These are phyloP conservation scores for Dasyornis broadbenti DNA, from an alignment of 2,113 vertebrate genomes.

Conservation along the genomic window DNA sequence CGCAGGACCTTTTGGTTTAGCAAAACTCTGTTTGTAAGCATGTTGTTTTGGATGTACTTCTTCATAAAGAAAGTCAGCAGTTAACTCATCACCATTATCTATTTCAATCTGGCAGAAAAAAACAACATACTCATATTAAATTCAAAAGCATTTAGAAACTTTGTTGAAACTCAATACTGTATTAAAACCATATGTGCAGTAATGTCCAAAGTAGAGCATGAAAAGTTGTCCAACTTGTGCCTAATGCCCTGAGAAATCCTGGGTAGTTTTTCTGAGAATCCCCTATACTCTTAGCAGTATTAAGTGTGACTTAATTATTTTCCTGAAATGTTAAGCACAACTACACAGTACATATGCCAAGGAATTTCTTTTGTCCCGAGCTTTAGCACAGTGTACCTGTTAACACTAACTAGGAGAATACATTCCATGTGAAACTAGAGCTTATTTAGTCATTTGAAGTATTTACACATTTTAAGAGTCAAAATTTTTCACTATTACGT, in stretches of 20 bases:
- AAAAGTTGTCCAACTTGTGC: background rate
- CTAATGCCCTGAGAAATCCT: background rate
- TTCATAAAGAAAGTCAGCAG: constrained; percentile 90
- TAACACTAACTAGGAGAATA: background rate
- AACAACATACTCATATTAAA: background rate
- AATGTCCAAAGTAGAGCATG: background rate
- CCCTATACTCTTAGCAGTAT: background rate
- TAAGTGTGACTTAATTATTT: background rate
- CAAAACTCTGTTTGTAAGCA: constrained; percentile 91
- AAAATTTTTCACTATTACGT: background rate
- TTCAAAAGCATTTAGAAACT: background rate
- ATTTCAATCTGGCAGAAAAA: constrained; percentile 85
- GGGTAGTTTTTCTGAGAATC: background rate
- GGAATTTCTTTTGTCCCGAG: background rate
- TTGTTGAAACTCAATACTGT: background rate
- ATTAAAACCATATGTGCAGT: background rate
- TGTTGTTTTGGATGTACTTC: constrained; percentile 98
- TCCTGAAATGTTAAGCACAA: background rate
- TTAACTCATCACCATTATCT: constrained; percentile 92
- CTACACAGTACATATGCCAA: background rate
- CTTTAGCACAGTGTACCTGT: background rate
- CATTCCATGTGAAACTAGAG: background rate
- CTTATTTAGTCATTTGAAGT: background rate
- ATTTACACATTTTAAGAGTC: background rate
- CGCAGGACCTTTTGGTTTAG: constrained; percentile 91